Base-by-base conservation (phyloP, 1,140 invertebrate species). In the Temnothorax longispinosus region DNA sequence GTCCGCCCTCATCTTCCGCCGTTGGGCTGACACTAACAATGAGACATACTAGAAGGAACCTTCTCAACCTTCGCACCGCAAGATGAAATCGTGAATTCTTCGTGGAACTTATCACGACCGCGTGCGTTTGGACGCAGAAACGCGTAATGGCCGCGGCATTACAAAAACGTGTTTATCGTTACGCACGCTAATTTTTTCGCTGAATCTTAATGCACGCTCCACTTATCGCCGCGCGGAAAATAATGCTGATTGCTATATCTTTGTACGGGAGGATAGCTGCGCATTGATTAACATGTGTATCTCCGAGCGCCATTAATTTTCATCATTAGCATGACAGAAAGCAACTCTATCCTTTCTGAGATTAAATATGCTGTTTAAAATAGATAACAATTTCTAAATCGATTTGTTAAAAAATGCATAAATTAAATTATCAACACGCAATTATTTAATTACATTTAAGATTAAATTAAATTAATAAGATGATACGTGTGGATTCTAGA, bases 1-100 rank as follows among this genome's bases (percentile, higher is more conserved):
- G 88, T 88, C 91, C 92, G 94, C 92, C 93, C 90, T 94, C 89
- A 88, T 93, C 92, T 92, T 84, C 77, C 41, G 69, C 18, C 86
- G 77, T 85, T 67, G 50, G 76, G 35, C 58, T 85, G 88, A 85
- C 90, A 76, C 76, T 84, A 75, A 84, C 54, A 84, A 84, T 65
- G 69, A 32, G 50, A 58, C 54, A 15, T 54, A 75, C 54, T 67
- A 32, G 27, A 54, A 38, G 21, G 18, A 62, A 32, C 7, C n/a
- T n/a, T 80, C 35, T 10, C 38, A 4, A 32, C 7, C n/a, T n/a
- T 80, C 35, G 13, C 38, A 4, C 8, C 18, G 72, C 65, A n/a
- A 11, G 15, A 54, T 21, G 32, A 50, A 67, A 50, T 69, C 64
- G 69, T 65, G 52, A 18, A 54, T 18, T 47, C 27, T 87, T 87